Conservation (phyloP, 2,113 vertebrate genomes). For the Octodon degus region DNA sequence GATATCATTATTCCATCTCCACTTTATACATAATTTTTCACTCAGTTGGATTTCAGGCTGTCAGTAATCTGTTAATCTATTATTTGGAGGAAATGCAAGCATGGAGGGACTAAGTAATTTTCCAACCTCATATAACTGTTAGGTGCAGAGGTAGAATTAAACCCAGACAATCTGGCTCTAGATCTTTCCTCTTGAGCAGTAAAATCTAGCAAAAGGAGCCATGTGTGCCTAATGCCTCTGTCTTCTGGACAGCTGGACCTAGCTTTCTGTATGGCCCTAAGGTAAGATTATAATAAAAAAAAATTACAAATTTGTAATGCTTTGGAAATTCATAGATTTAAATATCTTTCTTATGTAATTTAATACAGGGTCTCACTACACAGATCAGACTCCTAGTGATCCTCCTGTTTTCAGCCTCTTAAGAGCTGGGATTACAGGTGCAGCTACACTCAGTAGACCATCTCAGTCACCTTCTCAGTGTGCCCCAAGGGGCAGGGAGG, state of each 20-base stretch:
- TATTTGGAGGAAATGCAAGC: not conserved
- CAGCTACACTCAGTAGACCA: too few species aligned
- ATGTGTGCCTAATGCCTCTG: not conserved
- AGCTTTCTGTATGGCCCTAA: not conserved
- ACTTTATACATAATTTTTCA: not conserved
- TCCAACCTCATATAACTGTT: not conserved
- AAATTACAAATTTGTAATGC: not conserved
- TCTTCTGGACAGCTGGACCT: not conserved
- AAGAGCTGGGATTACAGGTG: too few species aligned
- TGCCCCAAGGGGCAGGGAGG: too few species aligned
- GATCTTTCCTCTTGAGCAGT: not conserved
- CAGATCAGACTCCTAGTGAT: too few species aligned
- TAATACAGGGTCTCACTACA: too few species aligned
- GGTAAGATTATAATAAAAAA: not conserved
- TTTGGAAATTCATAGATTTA: not conserved
- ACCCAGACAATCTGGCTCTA: not conserved
- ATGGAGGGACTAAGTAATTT: not conserved
- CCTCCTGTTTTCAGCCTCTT: too few species aligned
- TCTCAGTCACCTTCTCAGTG: too few species aligned
- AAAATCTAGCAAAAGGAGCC: not conserved
- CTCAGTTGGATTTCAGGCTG: slow-evolving; percentile 34
- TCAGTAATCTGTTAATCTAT: not conserved
- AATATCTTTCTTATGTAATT: too few species aligned
- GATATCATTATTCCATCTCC: not conserved
- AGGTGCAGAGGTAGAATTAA: not conserved